Conservation (phyloP, 2,113 vertebrate genomes). For the Aramus guarauna region DNA sequence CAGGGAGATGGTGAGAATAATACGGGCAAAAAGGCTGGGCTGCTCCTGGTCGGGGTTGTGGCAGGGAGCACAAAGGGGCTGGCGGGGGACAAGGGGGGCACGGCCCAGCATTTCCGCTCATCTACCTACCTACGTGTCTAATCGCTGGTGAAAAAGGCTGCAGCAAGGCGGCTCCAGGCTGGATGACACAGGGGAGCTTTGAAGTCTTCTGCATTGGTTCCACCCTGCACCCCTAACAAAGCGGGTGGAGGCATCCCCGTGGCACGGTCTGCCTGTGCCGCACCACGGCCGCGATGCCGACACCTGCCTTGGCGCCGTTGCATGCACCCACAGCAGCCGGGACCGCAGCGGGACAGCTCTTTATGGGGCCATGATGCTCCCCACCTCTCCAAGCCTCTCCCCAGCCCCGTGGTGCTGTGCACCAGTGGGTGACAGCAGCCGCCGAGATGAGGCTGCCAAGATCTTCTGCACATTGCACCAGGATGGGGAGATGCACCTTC, state of each 20-base stretch:
- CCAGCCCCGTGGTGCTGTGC: neutral
- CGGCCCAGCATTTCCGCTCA: neutral
- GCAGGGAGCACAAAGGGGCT: neutral
- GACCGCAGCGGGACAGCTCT: neutral
- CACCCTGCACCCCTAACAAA: neutral
- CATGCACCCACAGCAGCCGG: fast-evolving
- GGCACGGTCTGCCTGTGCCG: fast-evolving
- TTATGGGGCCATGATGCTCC: fast-evolving
- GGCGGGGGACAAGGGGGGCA: neutral
- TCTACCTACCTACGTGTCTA: neutral
- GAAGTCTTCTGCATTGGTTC: neutral
- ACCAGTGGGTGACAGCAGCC: neutral
- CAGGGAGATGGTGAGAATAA: conserved; percentile 23
- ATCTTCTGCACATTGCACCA: fast-evolving
- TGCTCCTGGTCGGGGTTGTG: neutral
- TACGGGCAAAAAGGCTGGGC: neutral
- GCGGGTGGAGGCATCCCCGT: fast-evolving
- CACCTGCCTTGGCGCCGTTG: neutral
- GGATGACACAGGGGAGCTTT: neutral
- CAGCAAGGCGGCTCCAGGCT: neutral
- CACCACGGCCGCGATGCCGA: fast-evolving
- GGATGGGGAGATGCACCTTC: neutral
- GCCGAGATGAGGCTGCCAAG: neutral
- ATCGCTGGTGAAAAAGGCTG: neutral
- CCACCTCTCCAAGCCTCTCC: neutral